Base-by-base conservation (phyloP, 2,797 vertebrate genomes). In the Lophotriccus pileatus region DNA sequence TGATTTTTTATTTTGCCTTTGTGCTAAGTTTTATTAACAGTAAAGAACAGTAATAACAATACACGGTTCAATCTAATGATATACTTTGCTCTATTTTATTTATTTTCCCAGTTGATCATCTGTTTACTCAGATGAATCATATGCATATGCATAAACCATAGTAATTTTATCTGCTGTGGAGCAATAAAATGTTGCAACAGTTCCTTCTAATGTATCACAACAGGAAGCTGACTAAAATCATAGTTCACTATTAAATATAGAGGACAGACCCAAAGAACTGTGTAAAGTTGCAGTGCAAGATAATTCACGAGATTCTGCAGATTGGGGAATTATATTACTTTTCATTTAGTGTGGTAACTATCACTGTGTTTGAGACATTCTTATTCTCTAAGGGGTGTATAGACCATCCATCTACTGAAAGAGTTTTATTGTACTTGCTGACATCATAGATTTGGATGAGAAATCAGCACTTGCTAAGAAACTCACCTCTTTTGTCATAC, bases 221-320 rank as follows among this genome's bases (percentile, higher is more conserved):
- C 46, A 53, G 84, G 80, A 93, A 94, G 58, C 14, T 79, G 67
- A 50, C 70, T 89, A 78, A 90, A 92, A 82, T 32, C n/a, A 25
- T 55, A 43, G 67, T 5, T 90, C 39, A n/a, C 34, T 89, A 50
- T 64, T 84, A 78, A 81, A 49, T 10, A 62, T 3, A 75, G 64
- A 89, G 5, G 14, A 62, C 32, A 55, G 25, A 89, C 44, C 12
- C 74, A 55, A 82, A 83, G 15, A 69, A 67, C 27, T 63, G 15
- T 24, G 50, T 58, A 8, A 60, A 78, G 24, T 6, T 74, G 25
- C 22, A 86, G 41, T 62, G 60, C 3, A 60, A 22, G 28, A 69
- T 64, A 86, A 81, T 58, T 86, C 9, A 12, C 30, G 58, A 16
- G 18, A 69, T 79, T 84, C 47, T 67, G 41, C n/a, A 62, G 20